Conservation (phyloP, 2,797 vertebrate genomes). For the Leptoclinus maculatus region DNA sequence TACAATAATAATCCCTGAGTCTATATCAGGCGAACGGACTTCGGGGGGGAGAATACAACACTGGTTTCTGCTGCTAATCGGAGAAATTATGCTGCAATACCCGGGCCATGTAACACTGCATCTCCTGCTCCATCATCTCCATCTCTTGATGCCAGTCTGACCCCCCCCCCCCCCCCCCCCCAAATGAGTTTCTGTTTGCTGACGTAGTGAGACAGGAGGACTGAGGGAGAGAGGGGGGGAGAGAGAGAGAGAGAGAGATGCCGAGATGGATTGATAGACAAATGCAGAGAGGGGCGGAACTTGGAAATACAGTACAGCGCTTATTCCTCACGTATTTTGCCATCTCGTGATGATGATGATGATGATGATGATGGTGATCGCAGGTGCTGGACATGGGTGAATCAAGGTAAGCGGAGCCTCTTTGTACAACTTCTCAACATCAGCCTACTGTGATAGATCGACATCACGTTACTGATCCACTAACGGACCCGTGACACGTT, state of each 20-base stretch:
- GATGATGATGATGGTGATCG: constrained; percentile 73
- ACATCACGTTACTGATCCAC: not conserved
- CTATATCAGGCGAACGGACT: not conserved
- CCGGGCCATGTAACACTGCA: constrained; percentile 64
- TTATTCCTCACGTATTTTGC: constrained; percentile 73
- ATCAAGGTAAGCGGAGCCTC: constrained; percentile 74
- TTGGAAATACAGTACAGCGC: constrained; percentile 76
- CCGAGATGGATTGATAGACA: constrained; percentile 83
- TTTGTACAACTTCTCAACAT: constrained; percentile 73
- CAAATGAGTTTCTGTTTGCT: constrained; percentile 77
- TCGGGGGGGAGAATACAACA: constrained; percentile 32
- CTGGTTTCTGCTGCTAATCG: constrained; percentile 44
- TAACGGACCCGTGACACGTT: constrained; percentile 28
- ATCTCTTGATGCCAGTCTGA: constrained; percentile 69
- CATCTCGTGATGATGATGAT: constrained; percentile 75
- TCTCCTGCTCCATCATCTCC: constrained; percentile 77
- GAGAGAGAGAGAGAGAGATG: constrained; percentile 66
- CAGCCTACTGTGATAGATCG: constrained; percentile 32
- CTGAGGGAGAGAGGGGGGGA: constrained; percentile 44
- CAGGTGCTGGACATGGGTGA: constrained; percentile 74
- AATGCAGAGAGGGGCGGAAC: constrained; percentile 81
- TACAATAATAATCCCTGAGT: not conserved
- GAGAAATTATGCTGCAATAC: constrained; percentile 64
- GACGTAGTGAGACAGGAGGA: constrained; percentile 80
- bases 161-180: constrained; percentile 5